Evolutionary conservation across 2,888 invertebrate genomes (phyloP), one percentile per base, ranked within the genome.

Genomic region (Drosophila rellima): DNA sequence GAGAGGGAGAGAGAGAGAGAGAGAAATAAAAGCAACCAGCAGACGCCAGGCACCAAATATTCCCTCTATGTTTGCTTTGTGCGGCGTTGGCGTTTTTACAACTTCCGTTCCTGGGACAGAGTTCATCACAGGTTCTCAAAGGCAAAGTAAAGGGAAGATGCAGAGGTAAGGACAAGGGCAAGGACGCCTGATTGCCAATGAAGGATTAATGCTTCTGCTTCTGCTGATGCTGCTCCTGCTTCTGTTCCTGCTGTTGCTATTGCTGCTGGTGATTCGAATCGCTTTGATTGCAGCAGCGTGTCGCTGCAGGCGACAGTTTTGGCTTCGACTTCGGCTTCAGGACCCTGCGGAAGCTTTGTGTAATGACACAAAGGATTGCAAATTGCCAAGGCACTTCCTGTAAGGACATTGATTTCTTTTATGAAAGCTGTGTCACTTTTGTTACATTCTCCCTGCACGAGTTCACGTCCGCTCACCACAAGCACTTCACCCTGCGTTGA

Each of bases 341-440:
- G 67, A 61, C 66, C 59, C 56, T 66, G 70, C 90, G 91, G 91
- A 91, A 91, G 85, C 83, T 69, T 66, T 88, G 82, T 87, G 89
- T 91, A 91, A 91, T 91, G 91, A 91, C 80, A 89, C 91, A 91
- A 91, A 91, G 91, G 91, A 88, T 83, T 90, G 78, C 77, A 90
- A 90, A 91, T 91, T 91, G 90, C 82, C 89, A 83, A 75, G 77
- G 83, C 71, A 83, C 77, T 86, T 90, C 83, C 83, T 86, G 82
- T 68, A 72, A 78, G 74, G 83, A 82, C 83, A 83, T 86, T 79
- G 83, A 86, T 86, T 76, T 71, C 71, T 78, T 67, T 60, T 78
- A 59, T 59, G 31, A 60, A 31, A 65, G 39, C 40, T 31, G 37
- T 59, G 50, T 66, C 56, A 55, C 50, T 57, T 52, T 35, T 54